These are phyloP conservation scores for Axinella damicornis DNA, from an alignment of 37 sponge, comb jelly and placozoan species.

Conservation along the genomic window DNA sequence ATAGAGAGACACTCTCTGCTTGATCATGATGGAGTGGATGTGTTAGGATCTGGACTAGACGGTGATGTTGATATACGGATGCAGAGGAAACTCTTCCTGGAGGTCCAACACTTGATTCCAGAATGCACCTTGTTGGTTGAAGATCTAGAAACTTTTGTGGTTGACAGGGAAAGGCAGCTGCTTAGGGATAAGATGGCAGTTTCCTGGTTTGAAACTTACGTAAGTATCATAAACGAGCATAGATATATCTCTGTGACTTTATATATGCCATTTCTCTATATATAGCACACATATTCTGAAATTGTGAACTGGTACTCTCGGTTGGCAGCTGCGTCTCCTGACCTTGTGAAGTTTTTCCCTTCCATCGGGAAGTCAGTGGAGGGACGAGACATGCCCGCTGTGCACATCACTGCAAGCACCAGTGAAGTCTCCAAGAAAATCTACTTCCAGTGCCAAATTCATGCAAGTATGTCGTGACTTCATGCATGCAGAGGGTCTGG, in stretches of 20 bases:
- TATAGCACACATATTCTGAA: neutral
- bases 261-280: too few relatives aligned
- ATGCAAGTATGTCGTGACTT: slow-evolving; percentile 67
- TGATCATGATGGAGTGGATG: slow-evolving; percentile 42
- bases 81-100: neutral
- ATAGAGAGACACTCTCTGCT: slow-evolving; percentile 20
- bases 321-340: slow-evolving; percentile 12
- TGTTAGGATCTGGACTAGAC: slow-evolving; percentile 36
- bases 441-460: slow-evolving; percentile 88
- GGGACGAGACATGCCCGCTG: slow-evolving; percentile 73
- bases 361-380: slow-evolving; percentile 65
- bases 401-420: slow-evolving; percentile 55
- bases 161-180: slow-evolving; percentile 28
- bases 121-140: slow-evolving; percentile 21
- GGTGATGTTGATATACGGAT: slow-evolving; percentile 40
- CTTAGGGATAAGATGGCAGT: neutral
- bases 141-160: slow-evolving; percentile 58
- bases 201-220: slow-evolving; percentile 69
- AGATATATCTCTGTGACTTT: too few relatives aligned
- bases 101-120: slow-evolving; percentile 16
- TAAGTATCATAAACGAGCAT: slow-evolving; percentile 30
- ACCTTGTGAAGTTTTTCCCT: slow-evolving; percentile 39
- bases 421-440: slow-evolving; percentile 21
- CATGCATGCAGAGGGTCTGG: too few relatives aligned
- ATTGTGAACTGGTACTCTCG: slow-evolving; percentile 51